Percentiles rank a stretch among this genome's conserved stretches.
These are phyloP conservation scores for Plectropomus leopardus DNA, from an alignment of 2,113 vertebrate species.

Conservation along the genomic window DNA sequence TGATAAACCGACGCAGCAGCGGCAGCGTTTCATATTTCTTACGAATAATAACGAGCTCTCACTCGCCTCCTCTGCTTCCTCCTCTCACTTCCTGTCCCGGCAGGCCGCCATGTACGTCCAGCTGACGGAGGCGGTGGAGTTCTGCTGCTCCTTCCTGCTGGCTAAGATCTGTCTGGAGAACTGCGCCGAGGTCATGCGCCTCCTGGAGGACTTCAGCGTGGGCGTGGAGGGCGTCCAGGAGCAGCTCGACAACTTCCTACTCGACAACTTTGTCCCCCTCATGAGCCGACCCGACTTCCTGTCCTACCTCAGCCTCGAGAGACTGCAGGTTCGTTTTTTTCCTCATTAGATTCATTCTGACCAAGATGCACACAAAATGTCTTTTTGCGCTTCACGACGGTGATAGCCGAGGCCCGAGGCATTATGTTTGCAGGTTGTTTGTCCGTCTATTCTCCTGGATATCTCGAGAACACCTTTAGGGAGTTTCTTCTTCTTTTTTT, in stretches of 20 bases:
- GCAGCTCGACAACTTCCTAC: constrained; percentile 95
- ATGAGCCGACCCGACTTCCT: constrained; percentile 98
- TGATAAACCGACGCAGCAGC: too few species aligned
- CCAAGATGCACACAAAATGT: too few species aligned
- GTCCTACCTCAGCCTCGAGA: constrained; percentile 97
- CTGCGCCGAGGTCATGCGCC: constrained; percentile 98
- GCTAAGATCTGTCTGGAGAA: constrained; percentile 99
- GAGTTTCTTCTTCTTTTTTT: too few species aligned
- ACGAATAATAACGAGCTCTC: too few species aligned
- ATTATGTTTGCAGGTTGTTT: too few species aligned
- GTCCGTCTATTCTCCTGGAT: too few species aligned
- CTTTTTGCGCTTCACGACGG: too few species aligned
- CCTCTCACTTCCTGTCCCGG: neutral
- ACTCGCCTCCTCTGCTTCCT: neutral
- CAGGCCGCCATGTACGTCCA: constrained; percentile 99
- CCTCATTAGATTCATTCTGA: too few species aligned
- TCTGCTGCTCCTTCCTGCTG: constrained; percentile 98
- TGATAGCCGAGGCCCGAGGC: too few species aligned
- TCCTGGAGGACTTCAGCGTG: constrained; percentile 99
- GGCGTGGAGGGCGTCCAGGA: constrained; percentile 98
- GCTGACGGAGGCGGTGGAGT: constrained; percentile 98
- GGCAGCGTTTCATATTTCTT: neutral
- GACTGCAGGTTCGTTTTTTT: constrained; percentile 88
- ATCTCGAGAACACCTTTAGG: too few species aligned
- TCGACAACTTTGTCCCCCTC: constrained; percentile 98